Base-by-base conservation (phyloP, 2,888 invertebrate genomes). In the Limulus polyphemus region DNA sequence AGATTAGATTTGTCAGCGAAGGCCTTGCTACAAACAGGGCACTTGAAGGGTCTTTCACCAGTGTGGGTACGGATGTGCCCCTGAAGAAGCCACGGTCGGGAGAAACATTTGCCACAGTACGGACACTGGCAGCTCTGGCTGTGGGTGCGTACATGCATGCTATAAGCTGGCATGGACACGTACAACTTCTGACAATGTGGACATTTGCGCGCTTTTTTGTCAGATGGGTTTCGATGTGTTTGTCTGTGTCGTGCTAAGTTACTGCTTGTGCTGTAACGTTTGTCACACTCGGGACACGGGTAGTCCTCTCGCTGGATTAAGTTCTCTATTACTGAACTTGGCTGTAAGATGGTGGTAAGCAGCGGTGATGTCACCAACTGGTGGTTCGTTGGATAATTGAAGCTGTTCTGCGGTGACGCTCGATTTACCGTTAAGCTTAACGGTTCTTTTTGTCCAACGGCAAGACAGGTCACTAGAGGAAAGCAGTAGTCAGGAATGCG, bases 1-100 rank as follows among this genome's bases (percentile, higher is more conserved):
- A 93, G 79, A 75, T 93, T 92, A 56, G 90, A 90, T 74, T 91
- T 89, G 79, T 93, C 92, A 0, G 91, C 91, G 74, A 92, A 92
- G 1, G 90, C 88, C 76, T 93, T 93, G 70, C 81, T 82, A 77
- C 92, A 92, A 62, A 88, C 85, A 51, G 83, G 83, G 73, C 92
- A 92, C 70, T 85, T 83, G 78, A 91, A 92, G 0, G 91, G 91
- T 73, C 90, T 88, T 75, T 89, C 89, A 46, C 89, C 89, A 85
- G 75, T 60, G 79, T 70, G 70, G 11, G 70, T 69, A 12, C 92
- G 80, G 63, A 92, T 87, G 76, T 93, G 92, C 5, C 91, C 91
- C 74, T 90, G 90, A 58, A 90, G 80, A 32, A 92, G 79, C 92
- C 92, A 92, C 1, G 91, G 91, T 47, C 92, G 80, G 47, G 88